These are phyloP conservation scores for Drosophila percnosoma DNA, from an alignment of 2,888 invertebrate genomes.

Conservation along the genomic window DNA sequence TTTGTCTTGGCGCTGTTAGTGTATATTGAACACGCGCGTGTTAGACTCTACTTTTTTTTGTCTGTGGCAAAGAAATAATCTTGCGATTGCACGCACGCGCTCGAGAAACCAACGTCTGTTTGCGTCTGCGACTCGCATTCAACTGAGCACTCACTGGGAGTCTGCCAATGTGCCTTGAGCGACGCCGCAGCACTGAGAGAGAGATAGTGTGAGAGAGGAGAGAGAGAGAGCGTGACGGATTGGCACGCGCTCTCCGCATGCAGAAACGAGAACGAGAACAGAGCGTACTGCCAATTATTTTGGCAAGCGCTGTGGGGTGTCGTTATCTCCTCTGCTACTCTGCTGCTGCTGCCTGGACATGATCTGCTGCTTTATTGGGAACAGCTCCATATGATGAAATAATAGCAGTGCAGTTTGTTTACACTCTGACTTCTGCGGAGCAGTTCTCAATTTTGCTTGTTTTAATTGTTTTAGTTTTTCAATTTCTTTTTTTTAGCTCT, in stretches of 20 bases:
- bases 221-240: slow-evolving; percentile 1
- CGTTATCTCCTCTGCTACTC: slow-evolving; percentile 12
- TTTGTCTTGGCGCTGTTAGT: slow-evolving; percentile 7
- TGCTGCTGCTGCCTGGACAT: slow-evolving; percentile 20
- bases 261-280: slow-evolving; percentile 17
- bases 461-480: slow-evolving; percentile 15
- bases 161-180: slow-evolving; percentile 42
- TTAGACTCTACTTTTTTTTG: slow-evolving; percentile 12
- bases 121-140: slow-evolving; percentile 66
- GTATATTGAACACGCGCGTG: slow-evolving; percentile 31
- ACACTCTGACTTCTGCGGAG: slow-evolving; percentile 40
- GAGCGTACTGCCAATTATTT: slow-evolving; percentile 50
- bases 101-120: slow-evolving; percentile 57
- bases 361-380: slow-evolving; percentile 35
- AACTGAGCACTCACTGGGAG: slow-evolving; percentile 59
- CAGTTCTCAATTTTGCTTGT: slow-evolving; percentile 15
- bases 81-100: slow-evolving; percentile 63
- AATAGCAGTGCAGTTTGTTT: slow-evolving; percentile 4
- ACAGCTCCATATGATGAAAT: slow-evolving; percentile 22
- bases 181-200: slow-evolving; percentile 27
- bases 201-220: not conserved
- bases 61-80: slow-evolving; percentile 3
- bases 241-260: slow-evolving; percentile 37
- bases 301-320: slow-evolving; percentile 56
- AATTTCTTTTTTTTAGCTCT: slow-evolving; percentile 19